Percentiles rank a stretch among this genome's conserved stretches.
Conservation (phyloP, 2,888 invertebrate species). For the Gibbula magus region DNA sequence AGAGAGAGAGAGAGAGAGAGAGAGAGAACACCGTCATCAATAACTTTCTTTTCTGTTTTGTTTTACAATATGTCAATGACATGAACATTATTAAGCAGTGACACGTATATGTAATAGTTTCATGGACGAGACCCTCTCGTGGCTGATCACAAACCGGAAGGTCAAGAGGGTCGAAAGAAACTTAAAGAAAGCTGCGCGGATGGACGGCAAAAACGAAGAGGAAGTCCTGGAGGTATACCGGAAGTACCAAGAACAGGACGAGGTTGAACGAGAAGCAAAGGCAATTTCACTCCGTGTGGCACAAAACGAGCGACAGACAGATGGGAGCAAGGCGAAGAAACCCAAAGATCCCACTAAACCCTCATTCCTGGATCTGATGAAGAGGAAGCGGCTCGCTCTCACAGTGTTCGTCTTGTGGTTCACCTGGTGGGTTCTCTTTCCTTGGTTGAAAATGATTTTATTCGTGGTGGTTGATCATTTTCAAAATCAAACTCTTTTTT, state of each 20-base stretch:
- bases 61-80: too few relatives aligned
- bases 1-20: too few relatives aligned
- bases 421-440: slow-evolving; percentile 42
- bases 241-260: not conserved
- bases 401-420: slow-evolving; percentile 50
- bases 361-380: slow-evolving; percentile 46
- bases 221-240: slow-evolving; percentile 23
- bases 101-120: slow-evolving; percentile 39
- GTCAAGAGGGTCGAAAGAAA: slow-evolving; percentile 42
- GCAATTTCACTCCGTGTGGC: not conserved
- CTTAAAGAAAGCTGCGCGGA: slow-evolving; percentile 48
- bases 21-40: too few relatives aligned
- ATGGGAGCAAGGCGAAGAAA: slow-evolving; percentile 31
- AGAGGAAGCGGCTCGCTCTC: slow-evolving; percentile 45
- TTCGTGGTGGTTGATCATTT: too few relatives aligned
- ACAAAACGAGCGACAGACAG: not conserved
- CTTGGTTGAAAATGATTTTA: too few relatives aligned
- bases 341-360: not conserved
- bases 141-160: slow-evolving; percentile 54
- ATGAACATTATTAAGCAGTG: too few relatives aligned
- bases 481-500: too few relatives aligned
- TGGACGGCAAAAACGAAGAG: slow-evolving; percentile 44
- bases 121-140: slow-evolving; percentile 55
- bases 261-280: not conserved
- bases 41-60: too few relatives aligned